Evolutionary conservation across 2,797 vertebrate species (phyloP), one percentile per base, ranked within the genome.

Genomic region (Coregonus suidteri): DNA sequence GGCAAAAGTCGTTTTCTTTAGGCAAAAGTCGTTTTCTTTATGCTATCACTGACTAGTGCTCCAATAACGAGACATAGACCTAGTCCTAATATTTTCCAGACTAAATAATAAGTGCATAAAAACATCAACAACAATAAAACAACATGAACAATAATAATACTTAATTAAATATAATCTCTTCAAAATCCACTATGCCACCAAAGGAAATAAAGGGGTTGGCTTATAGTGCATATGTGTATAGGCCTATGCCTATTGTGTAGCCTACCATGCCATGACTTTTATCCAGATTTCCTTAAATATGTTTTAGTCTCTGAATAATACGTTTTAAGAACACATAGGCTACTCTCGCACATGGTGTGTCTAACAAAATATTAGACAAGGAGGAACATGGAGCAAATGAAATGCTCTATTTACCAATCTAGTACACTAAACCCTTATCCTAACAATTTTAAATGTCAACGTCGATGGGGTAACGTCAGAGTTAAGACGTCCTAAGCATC

Each of bases 101-200:
- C 14, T 4, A 72, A 25, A 53, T 72, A 54, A 54, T 34, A 68
- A 72, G 47, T 47, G 41, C 41, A 47, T 72, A 54, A 53, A 72
- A 30, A 53, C 25, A 34, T 6, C 25, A 30, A 15, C 25, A 72
- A 3, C 18, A 6, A 20, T 14, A 11, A 47, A 47, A 47, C 9
- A 47, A 47, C 41, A 47, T 11, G 9, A 47, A 47, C 41, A 47
- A 47, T 47, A 47, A 11, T 47, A 47, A 13, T 47, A 13, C 11
- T 15, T 35, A 68, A 18, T 18, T 14, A 68, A 68, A 18, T 68
- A 72, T 34, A 25, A 53, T 53, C 51, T 52, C 25, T 7, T 30
- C 14, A 30, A 72, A 53, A 31, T 16, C 70, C 7, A 31, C 18
- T 14, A 13, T 31, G 51, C 11, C 20, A 15, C 71, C 25, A 70